Evolutionary conservation across 2,113 vertebrate species (phyloP).

Genomic region (Zootoca vivipara): DNA sequence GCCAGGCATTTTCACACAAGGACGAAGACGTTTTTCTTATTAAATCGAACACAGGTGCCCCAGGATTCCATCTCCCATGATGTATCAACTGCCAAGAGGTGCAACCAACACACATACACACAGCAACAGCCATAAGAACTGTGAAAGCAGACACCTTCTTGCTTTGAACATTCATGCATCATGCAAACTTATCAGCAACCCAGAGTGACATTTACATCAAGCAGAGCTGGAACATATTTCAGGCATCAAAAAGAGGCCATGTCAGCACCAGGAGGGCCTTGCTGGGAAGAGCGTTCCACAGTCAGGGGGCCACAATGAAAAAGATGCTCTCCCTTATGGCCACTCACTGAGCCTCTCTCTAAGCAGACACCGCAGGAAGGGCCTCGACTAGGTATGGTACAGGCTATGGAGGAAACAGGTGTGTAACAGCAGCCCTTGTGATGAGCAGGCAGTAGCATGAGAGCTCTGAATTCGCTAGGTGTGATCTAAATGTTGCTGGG

Average conservation of each 20-base stretch:
- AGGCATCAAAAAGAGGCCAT: no score
- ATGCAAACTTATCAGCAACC: not conserved
- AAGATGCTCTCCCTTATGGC: no score
- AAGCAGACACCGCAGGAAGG: no score
- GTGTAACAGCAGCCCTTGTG: no score
- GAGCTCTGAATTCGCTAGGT: not conserved
- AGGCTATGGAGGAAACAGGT: no score
- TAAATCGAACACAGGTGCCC: no score
- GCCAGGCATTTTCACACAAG: not conserved
- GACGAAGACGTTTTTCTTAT: not conserved
- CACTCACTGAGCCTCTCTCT: no score
- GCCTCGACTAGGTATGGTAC: no score
- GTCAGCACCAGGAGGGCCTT: no score
- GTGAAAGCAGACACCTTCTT: not conserved
- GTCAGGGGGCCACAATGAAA: no score
- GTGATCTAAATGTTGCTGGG: not conserved
- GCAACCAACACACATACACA: not conserved
- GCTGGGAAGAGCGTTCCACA: no score
- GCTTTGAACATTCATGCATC: not conserved
- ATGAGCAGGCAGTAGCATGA: not conserved
- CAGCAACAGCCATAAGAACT: not conserved
- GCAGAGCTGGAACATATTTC: not conserved
- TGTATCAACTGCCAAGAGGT: not conserved
- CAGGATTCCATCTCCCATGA: not conserved
- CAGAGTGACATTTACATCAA: no score